phyloP scores from a whole-genome alignment of 2,888 invertebrate species.

The Nomada hirtipes region DNA sequence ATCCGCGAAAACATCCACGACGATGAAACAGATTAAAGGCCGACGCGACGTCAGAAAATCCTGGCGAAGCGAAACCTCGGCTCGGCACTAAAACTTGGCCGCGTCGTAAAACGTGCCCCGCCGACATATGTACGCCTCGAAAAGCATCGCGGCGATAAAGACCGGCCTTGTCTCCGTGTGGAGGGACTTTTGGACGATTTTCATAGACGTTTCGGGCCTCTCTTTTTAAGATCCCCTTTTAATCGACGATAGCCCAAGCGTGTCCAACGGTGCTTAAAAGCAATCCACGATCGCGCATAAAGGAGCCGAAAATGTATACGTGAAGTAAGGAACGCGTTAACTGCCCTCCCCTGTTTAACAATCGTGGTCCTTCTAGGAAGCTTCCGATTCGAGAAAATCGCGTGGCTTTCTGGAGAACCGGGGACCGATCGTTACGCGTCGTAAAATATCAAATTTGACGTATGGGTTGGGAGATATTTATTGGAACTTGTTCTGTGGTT shows the following conservation, averaged over 20 bases:
- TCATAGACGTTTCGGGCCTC: constrained; percentile 22
- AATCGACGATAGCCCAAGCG: constrained; percentile 42
- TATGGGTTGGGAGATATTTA: neutral
- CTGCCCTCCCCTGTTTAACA: constrained; percentile 7
- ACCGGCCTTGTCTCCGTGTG: constrained; percentile 35
- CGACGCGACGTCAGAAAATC: constrained; percentile 51
- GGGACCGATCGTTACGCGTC: neutral
- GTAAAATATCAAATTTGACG: neutral
- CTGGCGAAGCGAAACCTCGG: constrained; percentile 57
- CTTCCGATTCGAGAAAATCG: neutral
- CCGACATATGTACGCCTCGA: constrained; percentile 59
- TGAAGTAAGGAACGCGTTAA: neutral
- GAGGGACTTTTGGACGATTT: constrained; percentile 49
- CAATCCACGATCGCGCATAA: constrained; percentile 26
- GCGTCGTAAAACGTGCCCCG: constrained; percentile 67
- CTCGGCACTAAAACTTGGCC: constrained; percentile 65
- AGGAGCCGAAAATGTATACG: constrained; percentile 29
- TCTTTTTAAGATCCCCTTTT: constrained; percentile 26
- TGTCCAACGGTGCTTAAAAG: constrained; percentile 24
- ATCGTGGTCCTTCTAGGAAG: constrained; percentile 13
- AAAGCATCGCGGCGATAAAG: constrained; percentile 63
- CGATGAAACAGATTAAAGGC: constrained; percentile 40
- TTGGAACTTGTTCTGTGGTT: neutral
- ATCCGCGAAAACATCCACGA: constrained; percentile 15
- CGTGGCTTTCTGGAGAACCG: neutral